These are phyloP conservation scores for Sylvilagus floridanus DNA, from an alignment of 2,797 vertebrate genomes.

Conservation along the genomic window DNA sequence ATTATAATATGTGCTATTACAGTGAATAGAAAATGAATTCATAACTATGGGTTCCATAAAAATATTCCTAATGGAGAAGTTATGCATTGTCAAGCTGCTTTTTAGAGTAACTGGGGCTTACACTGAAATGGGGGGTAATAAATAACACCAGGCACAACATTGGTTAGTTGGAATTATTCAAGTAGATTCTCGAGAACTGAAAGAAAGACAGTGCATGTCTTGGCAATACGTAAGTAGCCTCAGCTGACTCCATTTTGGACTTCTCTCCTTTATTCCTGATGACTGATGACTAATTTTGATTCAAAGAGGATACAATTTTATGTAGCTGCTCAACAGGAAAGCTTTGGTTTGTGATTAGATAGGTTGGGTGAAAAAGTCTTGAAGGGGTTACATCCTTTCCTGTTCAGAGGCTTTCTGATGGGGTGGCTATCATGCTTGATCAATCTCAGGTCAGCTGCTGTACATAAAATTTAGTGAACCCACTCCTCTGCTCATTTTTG, in stretches of 20 bases:
- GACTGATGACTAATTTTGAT: background rate
- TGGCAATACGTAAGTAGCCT: background rate
- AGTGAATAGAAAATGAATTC: constrained; percentile 78
- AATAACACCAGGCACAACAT: constrained; percentile 30
- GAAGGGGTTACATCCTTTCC: background rate
- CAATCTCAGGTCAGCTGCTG: background rate
- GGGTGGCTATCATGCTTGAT: background rate
- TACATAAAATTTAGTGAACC: background rate
- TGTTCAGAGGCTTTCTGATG: background rate
- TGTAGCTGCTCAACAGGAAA: background rate
- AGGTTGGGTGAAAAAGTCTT: background rate
- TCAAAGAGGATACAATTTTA: background rate
- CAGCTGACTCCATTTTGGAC: background rate
- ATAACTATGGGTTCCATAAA: constrained; percentile 72
- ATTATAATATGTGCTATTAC: constrained; percentile 77
- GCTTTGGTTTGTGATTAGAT: background rate
- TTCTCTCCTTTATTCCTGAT: constrained; percentile 29
- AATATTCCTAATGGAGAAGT: constrained; percentile 78
- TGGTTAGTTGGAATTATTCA: background rate
- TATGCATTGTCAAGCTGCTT: constrained; percentile 67
- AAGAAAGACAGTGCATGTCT: background rate
- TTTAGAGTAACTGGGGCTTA: constrained; percentile 54
- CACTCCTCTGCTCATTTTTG: background rate
- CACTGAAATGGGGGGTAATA: constrained; percentile 55
- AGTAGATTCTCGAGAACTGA: background rate